Evolutionary conservation across 53 echinoderm and acorn worm genomes (phyloP), one percentile per base, ranked within the genome.

Genomic region (Actinopyga echinites): DNA sequence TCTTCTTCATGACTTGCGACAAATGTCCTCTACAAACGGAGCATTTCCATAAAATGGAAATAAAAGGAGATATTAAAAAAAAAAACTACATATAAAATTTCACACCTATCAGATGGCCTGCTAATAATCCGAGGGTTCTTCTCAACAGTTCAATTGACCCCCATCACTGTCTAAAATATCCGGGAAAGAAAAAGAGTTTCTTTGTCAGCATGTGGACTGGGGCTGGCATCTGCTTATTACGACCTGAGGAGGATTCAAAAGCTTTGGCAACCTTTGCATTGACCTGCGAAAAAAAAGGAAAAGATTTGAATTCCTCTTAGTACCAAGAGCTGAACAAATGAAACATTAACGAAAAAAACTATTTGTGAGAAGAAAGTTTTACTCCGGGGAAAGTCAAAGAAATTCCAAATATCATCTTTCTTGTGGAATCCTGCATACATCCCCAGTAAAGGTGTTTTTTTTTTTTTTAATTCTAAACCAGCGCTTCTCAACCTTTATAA

Each of bases 181-280:
- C 35, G 15, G 69, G 67, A 6, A 35, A 33, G 49, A 71, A 49
- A 21, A 37, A 42, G 23, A 65, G 44, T 67, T 95, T 95, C 84
- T 93, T 95, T 0, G 89, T 93, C 25, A 95, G 95, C 95, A 95
- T 95, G 7, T 85, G 87, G 29, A 95, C 93, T 7, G 93, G 95
- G 5, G 95, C 95, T 9, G 95, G 95, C 83, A 95, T 95, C 71
- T 95, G 95, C 73, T 95, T 95, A 62, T 89, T 81, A 23, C 84
- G 86, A 6, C 95, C 95, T 1, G 95, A 91, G 12, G 93, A 91
- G 5, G 95, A 93, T 83, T 95, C 95, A 79, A 95, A 95, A 1
- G 95, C 95, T 35, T 30, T 86, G 55, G 95, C 95, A 1, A 95
- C 95, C 68, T 91, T 91, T 54, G 81, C 83, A 69, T 95, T 95